phyloP scores from a whole-genome alignment of 2,888 invertebrate species.

The Lasioglossum vierecki region DNA sequence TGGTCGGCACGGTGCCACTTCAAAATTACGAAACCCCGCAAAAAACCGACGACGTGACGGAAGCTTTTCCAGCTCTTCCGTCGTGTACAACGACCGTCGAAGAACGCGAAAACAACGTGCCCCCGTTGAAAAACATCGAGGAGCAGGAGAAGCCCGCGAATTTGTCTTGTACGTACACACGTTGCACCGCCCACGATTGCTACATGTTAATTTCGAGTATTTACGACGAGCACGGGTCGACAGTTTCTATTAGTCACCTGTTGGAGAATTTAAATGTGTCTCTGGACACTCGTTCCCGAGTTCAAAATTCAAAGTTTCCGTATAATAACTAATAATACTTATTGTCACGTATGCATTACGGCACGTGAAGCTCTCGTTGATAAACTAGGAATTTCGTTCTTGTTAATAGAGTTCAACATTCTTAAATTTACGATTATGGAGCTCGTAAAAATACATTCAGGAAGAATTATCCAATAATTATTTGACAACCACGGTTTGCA shows the following conservation, averaged over 20 bases:
- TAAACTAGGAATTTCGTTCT: background rate
- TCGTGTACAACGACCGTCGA: conserved; percentile 32
- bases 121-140: conserved; percentile 37
- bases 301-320: background rate
- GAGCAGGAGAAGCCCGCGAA: conserved; percentile 27
- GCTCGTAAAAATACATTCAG: background rate
- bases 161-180: conserved; percentile 51
- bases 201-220: conserved; percentile 47
- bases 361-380: background rate
- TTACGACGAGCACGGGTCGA: conserved; percentile 29
- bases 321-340: background rate
- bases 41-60: conserved; percentile 39
- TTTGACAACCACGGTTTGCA: no score
- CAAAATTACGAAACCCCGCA: conserved; percentile 76
- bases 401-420: background rate
- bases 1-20: conserved; percentile 77
- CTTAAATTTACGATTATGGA: background rate
- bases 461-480: no score
- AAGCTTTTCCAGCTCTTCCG: conserved; percentile 35
- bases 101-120: conserved; percentile 36
- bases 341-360: background rate
- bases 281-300: background rate
- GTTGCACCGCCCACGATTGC: background rate
- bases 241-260: conserved; percentile 28
- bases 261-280: conserved; percentile 26